A percentile compares a stretch with the other conserved stretches of the same genome.
Conservation (phyloP, 2,888 invertebrate species). For the Pollenia angustigena region DNA sequence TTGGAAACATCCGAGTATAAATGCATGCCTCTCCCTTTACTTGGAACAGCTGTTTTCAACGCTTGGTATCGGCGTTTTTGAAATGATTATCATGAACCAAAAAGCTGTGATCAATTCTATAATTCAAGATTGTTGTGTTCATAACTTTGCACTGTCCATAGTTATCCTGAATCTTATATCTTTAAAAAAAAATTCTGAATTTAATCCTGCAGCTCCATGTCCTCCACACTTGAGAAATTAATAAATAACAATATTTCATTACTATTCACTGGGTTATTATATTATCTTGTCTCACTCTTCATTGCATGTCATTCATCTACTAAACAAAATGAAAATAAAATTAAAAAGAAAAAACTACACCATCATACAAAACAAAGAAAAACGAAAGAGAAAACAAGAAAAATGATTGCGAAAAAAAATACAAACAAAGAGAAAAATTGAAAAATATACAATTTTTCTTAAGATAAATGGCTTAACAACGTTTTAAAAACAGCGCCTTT, state of each 20-base stretch:
- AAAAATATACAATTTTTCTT: slow-evolving; percentile 39
- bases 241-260: not conserved
- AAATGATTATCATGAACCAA: too few species aligned
- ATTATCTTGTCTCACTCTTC: slow-evolving; percentile 33
- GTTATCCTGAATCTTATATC: too few species aligned
- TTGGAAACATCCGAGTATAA: too few species aligned
- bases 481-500: slow-evolving; percentile 28
- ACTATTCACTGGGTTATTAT: slow-evolving; percentile 25
- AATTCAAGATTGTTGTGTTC: too few species aligned
- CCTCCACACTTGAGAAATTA: too few species aligned
- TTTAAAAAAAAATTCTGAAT: too few species aligned
- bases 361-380: slow-evolving; percentile 17
- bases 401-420: slow-evolving; percentile 47
- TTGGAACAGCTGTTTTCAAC: fast-evolving
- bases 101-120: too few species aligned
- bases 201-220: too few species aligned
- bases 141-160: too few species aligned
- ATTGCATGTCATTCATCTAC: slow-evolving; percentile 39
- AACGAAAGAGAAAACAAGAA: slow-evolving; percentile 12
- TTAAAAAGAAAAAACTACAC: not conserved
- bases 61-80: too few species aligned
- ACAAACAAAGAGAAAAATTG: slow-evolving; percentile 8
- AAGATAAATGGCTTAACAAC: slow-evolving; percentile 63
- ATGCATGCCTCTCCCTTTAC: too few species aligned
- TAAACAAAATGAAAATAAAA: slow-evolving; percentile 3